Conservation (phyloP, 1,140 invertebrate species). For the Apis dorsata region DNA sequence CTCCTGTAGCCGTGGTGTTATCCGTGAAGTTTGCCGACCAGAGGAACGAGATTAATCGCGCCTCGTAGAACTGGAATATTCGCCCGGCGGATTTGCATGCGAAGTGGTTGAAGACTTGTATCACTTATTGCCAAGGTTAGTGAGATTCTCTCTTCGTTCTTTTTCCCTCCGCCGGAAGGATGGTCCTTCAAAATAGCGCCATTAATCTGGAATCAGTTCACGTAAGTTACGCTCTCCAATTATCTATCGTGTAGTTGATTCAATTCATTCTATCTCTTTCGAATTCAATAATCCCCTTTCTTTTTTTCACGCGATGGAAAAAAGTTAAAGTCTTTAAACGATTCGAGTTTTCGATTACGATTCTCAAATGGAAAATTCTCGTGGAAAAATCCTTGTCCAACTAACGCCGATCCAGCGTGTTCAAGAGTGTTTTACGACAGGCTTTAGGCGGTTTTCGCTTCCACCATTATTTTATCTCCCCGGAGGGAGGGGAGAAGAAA, state of each 20-base stretch:
- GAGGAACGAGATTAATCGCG: constrained; percentile 23
- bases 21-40: constrained; percentile 17
- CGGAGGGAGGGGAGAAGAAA: no score
- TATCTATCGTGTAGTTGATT: no score
- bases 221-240: not conserved
- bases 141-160: not conserved
- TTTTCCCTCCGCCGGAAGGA: not conserved
- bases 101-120: constrained; percentile 1
- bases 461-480: no score
- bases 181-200: not conserved
- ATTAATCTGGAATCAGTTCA: not conserved
- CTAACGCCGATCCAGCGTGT: not conserved
- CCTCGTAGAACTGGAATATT: constrained; percentile 12
- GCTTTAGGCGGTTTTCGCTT: not conserved
- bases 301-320: no score
- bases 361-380: not conserved
- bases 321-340: no score
- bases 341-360: not conserved
- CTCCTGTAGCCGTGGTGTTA: constrained; percentile 15
- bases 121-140: constrained; percentile 29
- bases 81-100: constrained; percentile 21
- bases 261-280: not conserved
- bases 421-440: not conserved
- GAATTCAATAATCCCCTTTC: not conserved
- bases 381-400: not conserved